A percentile compares a stretch with the other conserved stretches of the same genome.
Evolutionary conservation across 2,888 invertebrate genomes (phyloP).

Genomic region (Cremastinae sp.): DNA sequence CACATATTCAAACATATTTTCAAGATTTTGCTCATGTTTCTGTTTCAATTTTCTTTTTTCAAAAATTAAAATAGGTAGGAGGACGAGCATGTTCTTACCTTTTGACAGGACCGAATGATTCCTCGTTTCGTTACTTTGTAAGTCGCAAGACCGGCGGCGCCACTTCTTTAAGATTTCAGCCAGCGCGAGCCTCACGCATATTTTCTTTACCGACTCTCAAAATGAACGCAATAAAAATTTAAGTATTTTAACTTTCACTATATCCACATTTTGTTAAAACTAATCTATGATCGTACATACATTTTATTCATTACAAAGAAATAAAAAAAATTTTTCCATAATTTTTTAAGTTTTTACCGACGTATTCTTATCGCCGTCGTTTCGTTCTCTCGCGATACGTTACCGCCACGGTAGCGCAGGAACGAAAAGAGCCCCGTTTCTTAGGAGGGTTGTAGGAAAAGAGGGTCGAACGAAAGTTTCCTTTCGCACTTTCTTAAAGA

Average conservation of each 20-base stretch:
- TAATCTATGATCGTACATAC: neutral
- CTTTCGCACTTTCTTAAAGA: constrained; percentile 77
- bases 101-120: constrained; percentile 37
- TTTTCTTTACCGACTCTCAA: constrained; percentile 78
- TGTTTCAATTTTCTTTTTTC: no score
- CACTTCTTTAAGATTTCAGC: constrained; percentile 77
- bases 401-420: constrained; percentile 69
- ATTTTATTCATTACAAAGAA: no score
- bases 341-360: constrained; percentile 71
- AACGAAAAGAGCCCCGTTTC: constrained; percentile 68
- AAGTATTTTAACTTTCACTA: neutral
- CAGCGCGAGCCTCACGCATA: constrained; percentile 66
- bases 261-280: neutral
- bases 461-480: constrained; percentile 73
- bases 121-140: constrained; percentile 60
- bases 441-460: constrained; percentile 69
- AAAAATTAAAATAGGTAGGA: no score
- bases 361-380: constrained; percentile 54
- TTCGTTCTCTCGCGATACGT: constrained; percentile 72
- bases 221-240: constrained; percentile 3
- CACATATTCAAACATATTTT: no score
- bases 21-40: no score
- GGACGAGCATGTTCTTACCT: constrained; percentile 17
- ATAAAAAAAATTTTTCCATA: neutral
- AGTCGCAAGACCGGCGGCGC: constrained; percentile 68